Percentiles rank a stretch among this genome's conserved stretches.
These are phyloP conservation scores for Liodrosophila aerea DNA, from an alignment of 2,888 invertebrate genomes.

Conservation along the genomic window DNA sequence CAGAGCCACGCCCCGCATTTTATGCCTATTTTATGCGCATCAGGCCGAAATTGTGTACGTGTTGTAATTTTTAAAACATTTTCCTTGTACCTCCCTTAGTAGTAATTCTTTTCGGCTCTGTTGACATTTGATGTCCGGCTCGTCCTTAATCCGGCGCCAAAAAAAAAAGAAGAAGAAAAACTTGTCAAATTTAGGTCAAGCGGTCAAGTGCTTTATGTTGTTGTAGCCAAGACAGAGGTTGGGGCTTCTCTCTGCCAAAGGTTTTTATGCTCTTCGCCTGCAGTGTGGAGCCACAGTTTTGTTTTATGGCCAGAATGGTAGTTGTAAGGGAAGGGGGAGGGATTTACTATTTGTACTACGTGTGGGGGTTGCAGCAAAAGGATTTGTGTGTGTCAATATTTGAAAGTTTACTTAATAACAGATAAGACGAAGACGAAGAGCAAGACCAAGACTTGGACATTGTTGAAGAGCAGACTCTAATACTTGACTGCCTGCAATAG, in stretches of 20 bases:
- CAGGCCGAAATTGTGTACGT: constrained; percentile 66
- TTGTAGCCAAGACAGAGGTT: constrained; percentile 7
- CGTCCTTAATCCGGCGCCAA: constrained; percentile 50
- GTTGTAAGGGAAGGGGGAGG: constrained; percentile 3
- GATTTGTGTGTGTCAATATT: constrained; percentile 44
- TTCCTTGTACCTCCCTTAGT: constrained; percentile 39
- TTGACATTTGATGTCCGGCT: constrained; percentile 59
- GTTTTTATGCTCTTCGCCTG: constrained; percentile 54
- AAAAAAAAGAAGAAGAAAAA: constrained; percentile 14
- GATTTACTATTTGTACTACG: constrained; percentile 22
- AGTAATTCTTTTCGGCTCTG: constrained; percentile 47
- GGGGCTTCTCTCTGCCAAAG: constrained; percentile 27
- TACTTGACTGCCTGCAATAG: no score
- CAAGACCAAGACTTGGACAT: no score
- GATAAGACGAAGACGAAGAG: no score
- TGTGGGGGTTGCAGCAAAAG: constrained; percentile 27
- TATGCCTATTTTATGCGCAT: constrained; percentile 66
- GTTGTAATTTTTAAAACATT: constrained; percentile 73
- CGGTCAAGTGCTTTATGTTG: constrained; percentile 66
- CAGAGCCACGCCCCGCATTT: constrained; percentile 41
- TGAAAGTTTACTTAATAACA: constrained; percentile 5
- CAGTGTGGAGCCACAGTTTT: constrained; percentile 44
- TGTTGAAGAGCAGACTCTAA: neutral
- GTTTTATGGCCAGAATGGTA: constrained; percentile 34
- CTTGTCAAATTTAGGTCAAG: constrained; percentile 67